A percentile compares a stretch with the other conserved stretches of the same genome.
These are phyloP conservation scores for Aspidiotus rigidus DNA, from an alignment of 2,888 invertebrate species.

Conservation along the genomic window DNA sequence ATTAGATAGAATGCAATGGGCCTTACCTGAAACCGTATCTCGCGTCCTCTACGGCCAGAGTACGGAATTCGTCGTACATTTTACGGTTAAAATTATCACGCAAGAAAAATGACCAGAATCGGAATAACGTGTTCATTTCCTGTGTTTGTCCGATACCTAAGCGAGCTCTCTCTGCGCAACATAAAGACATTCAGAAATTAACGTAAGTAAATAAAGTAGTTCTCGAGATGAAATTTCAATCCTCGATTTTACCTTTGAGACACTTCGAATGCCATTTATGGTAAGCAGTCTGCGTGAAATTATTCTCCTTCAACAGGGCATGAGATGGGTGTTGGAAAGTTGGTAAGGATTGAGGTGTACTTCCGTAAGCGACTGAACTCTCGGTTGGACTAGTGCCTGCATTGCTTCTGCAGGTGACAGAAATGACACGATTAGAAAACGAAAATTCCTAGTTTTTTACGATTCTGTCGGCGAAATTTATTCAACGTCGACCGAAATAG, in stretches of 20 bases:
- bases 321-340: conserved; percentile 95
- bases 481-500: too few relatives aligned
- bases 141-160: conserved; percentile 84
- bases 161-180: conserved; percentile 34
- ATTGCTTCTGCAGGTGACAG: conserved; percentile 48
- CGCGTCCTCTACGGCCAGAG: conserved; percentile 88
- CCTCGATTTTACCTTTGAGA: conserved; percentile 74
- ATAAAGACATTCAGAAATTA: too few relatives aligned
- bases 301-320: conserved; percentile 85
- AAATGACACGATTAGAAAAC: neutral
- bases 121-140: conserved; percentile 98
- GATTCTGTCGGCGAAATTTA: too few relatives aligned
- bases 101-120: conserved; percentile 99
- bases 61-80: conserved; percentile 95
- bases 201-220: neutral
- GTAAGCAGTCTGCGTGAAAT: conserved; percentile 95
- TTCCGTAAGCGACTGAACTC: conserved; percentile 57
- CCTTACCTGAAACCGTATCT: conserved; percentile 75
- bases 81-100: conserved; percentile 94
- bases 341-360: conserved; percentile 74
- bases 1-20: neutral
- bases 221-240: conserved; percentile 21
- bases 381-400: conserved; percentile 60
- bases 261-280: conserved; percentile 92
- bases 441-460: too few relatives aligned